Base-by-base conservation (phyloP, 2,113 vertebrate species). In the Nesogale talazaci region DNA sequence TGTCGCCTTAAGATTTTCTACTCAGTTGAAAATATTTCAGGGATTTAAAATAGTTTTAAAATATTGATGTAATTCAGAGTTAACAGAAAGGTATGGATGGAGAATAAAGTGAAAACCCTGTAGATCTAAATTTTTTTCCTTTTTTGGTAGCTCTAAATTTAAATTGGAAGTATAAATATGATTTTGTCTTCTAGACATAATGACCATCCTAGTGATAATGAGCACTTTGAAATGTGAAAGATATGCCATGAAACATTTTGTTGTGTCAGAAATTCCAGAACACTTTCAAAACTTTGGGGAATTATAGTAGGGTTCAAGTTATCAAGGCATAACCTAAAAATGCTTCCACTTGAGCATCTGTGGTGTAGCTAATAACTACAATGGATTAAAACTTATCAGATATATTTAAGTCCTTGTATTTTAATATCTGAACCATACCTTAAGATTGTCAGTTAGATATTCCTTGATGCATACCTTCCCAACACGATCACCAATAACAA, bases 1-100 rank as follows among this genome's bases (percentile, higher is more conserved):
- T 52, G 14, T 52, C 14, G 46, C 40, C 38, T 86, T 74, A 78
- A 94, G 46, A 88, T 90, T 92, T 89, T 93, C 46, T 81, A 65
- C 76, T 92, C 34, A 74, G 9, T 81, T 88, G 29, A 86, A 93
- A 87, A 59, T 63, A 75, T 36, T 80, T 31, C 25, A 36, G 63
- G 25, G 36, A 38, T 69, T 52, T 75, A 56, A 34, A 56, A 70
- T 82, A 70, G 34, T 84, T 34, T 86, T 42, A 83, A 46, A 77
- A 61, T 12, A 77, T 65, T 67, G 34, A 3, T 75, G 29, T 83
- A 4, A n/a, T 90, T 82, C 81, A 84, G n/a, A 72, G 88, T 23
- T 34, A 46, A 46, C 46, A 90, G 40, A 84, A 27, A 77, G 9
- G 65, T 86, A 17, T 92, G 77, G 75, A 29, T 22, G 76, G 31